phyloP scores from a whole-genome alignment of 2,888 invertebrate genomes.

The Euphydryas editha region DNA sequence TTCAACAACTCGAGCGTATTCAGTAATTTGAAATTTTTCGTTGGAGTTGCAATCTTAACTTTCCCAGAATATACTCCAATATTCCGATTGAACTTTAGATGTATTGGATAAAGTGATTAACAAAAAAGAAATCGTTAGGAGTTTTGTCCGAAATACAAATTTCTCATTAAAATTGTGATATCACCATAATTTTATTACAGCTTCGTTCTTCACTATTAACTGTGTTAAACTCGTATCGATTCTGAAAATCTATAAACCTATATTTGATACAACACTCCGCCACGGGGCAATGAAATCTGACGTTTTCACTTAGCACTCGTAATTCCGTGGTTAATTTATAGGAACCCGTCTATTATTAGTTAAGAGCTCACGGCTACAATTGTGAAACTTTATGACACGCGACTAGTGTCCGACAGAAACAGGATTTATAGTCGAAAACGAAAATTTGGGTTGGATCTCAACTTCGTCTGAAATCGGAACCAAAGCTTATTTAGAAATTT shows the following conservation, averaged over 20 bases:
- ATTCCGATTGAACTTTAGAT: conserved; percentile 20
- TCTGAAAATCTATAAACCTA: conserved; percentile 76
- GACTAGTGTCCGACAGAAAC: background rate
- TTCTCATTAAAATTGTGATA: background rate
- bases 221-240: conserved; percentile 49
- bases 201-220: conserved; percentile 47
- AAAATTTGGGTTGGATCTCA: no score
- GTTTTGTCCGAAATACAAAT: background rate
- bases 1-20: conserved; percentile 53
- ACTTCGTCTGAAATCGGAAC: no score
- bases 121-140: background rate
- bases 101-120: background rate
- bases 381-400: conserved; percentile 17
- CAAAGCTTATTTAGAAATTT: no score
- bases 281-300: conserved; percentile 40
- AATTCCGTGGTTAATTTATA: conserved; percentile 40
- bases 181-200: background rate
- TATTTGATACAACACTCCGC: conserved; percentile 46
- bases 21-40: conserved; percentile 45
- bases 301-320: conserved; percentile 35
- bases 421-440: no score
- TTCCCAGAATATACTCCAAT: conserved; percentile 45
- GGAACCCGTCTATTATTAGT: conserved; percentile 25
- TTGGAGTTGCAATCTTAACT: conserved; percentile 38
- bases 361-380: conserved; percentile 14